A percentile compares a stretch with the other conserved stretches of the same genome.
Conservation (phyloP, 2,888 invertebrate species). For the Philereme transversata region DNA sequence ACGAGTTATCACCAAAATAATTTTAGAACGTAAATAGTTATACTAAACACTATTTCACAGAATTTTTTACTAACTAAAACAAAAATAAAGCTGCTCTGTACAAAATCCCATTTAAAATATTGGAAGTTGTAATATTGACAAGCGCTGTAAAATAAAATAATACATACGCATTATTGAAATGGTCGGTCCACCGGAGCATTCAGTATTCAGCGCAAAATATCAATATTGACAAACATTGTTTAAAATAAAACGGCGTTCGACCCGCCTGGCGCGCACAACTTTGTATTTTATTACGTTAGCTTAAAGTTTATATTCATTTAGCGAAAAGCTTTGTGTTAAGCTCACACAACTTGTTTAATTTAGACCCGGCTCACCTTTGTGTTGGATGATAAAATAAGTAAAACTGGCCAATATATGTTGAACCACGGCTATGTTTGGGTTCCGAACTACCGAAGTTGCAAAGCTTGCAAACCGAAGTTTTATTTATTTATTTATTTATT, state of each 20-base stretch:
- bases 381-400: constrained; percentile 58
- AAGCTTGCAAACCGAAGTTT: no score
- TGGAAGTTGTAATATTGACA: constrained; percentile 15
- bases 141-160: constrained; percentile 21
- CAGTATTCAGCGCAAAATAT: constrained; percentile 57
- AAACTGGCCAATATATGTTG: constrained; percentile 11
- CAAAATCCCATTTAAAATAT: constrained; percentile 5
- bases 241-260: constrained; percentile 40
- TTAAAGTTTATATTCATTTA: constrained; percentile 48
- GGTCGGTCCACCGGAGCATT: constrained; percentile 47
- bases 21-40: no score
- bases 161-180: constrained; percentile 51
- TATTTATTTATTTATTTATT: no score
- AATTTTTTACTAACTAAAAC: background rate
- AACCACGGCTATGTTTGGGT: no score
- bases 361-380: constrained; percentile 62
- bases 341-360: constrained; percentile 61
- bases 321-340: constrained; percentile 37
- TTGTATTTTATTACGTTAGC: constrained; percentile 41
- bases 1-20: no score
- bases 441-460: no score
- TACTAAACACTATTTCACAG: no score
- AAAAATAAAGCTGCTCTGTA: constrained; percentile 5
- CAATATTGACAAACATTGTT: constrained; percentile 54
- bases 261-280: constrained; percentile 32